Conservation (phyloP, 1,140 invertebrate genomes). For the Riptortus pedestris region DNA sequence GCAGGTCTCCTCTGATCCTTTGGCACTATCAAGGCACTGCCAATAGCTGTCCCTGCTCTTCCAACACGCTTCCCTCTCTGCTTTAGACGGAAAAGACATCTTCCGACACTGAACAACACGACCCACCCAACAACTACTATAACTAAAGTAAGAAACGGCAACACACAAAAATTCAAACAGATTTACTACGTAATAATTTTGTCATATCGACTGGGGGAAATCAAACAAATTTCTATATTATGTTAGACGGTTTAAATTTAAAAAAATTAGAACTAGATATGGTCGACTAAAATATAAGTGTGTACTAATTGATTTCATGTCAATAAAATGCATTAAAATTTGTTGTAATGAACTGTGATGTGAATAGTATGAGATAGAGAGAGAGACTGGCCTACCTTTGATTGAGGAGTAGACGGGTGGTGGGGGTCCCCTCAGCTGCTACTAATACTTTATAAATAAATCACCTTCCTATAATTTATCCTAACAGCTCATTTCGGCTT, state of each 20-base stretch:
- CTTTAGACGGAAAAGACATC: constrained; percentile 78
- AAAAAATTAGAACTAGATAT: not conserved
- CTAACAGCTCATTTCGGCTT: too few relatives aligned
- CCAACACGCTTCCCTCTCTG: constrained; percentile 74
- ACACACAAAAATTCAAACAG: too few relatives aligned
- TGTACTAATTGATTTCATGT: too few relatives aligned
- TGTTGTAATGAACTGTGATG: not conserved
- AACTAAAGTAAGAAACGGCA: not conserved
- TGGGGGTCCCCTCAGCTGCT: too few relatives aligned
- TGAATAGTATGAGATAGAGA: not conserved
- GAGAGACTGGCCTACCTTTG: not conserved
- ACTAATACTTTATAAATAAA: too few relatives aligned
- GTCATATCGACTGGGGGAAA: too few relatives aligned
- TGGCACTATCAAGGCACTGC: constrained; percentile 69
- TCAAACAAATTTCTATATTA: not conserved
- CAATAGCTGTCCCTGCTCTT: constrained; percentile 72
- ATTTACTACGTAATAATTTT: too few relatives aligned
- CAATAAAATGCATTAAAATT: not conserved
- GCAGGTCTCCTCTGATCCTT: constrained; percentile 51
- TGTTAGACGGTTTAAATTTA: not conserved
- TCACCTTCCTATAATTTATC: too few relatives aligned
- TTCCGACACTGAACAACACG: constrained; percentile 20
- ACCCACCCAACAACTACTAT: not conserved
- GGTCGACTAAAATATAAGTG: too few relatives aligned
- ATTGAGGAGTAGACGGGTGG: too few relatives aligned